Base-by-base conservation (phyloP, 2,888 invertebrate genomes). In the Dasypolia templi region DNA sequence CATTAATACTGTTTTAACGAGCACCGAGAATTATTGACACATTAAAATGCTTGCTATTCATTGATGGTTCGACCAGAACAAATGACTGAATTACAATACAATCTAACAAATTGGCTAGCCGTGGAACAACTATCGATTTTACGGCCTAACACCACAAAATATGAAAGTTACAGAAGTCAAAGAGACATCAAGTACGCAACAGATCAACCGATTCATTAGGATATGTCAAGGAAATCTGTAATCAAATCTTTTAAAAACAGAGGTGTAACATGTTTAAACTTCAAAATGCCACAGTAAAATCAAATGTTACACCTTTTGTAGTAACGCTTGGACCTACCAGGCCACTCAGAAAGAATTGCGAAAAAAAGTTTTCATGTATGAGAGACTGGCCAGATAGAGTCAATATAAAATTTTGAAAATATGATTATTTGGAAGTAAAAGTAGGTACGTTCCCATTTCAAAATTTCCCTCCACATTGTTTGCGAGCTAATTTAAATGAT, bases 101-200 rank as follows among this genome's bases (percentile, higher is more conserved):
- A 79, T 81, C 79, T 84, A 81, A 79, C 79, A 84, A 83, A 83
- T 79, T 84, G 79, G 58, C 68, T 49, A 42, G 75, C 78, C 69
- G 68, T 83, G 81, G 71, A 83, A 75, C 29, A 49, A 46, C 29
- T 70, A 70, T 75, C 70, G 64, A 77, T 83, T 75, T 71, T 70
- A 72, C 29, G n/a, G 59, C 61, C 70, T 70, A 55, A 58, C n/a
- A n/a, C 42, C 26, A 55, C 11, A 4, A 51, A 55, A 29, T 5
- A 55, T 29, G 17, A 55, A 55, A 17, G 55, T 14, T 53, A 14
- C 53, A 53, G 53, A 53, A 53, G 53, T 53, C 14, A 53, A 53
- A 53, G 53, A 5, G 26, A 7, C 14, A 0, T 17, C 3, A 7
- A 26, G 17, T 6, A 7, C 7, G 3, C 17, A 26, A 26, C 17